A percentile compares a stretch with the other conserved stretches of the same genome.
Evolutionary conservation across 1,140 invertebrate species (phyloP).

Genomic region (Globodera rostochiensis): DNA sequence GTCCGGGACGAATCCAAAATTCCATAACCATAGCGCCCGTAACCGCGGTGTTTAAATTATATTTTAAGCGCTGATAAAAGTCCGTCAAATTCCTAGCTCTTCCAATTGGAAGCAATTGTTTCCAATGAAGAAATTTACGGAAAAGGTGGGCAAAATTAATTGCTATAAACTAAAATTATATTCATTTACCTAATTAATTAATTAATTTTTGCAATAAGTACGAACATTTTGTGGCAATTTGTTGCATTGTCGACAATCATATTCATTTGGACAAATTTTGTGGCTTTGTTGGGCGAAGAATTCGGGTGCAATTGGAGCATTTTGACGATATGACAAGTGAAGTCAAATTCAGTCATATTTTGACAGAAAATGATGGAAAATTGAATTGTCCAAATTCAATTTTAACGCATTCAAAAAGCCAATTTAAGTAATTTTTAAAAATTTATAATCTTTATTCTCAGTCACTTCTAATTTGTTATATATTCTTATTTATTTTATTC

Average conservation of each 20-base stretch:
- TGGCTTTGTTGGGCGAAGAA: neutral
- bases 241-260: neutral
- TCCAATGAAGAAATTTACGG: neutral
- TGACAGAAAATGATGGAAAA: neutral
- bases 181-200: no score
- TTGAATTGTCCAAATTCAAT: neutral
- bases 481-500: neutral
- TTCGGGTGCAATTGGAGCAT: neutral
- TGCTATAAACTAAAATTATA: no score
- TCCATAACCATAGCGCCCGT: neutral
- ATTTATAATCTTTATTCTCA: neutral
- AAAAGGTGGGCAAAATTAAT: neutral
- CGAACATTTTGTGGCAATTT: neutral
- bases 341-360: neutral
- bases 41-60: no score
- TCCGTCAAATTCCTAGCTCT: neutral
- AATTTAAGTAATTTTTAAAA: neutral
- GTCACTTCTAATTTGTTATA: no score
- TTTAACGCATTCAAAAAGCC: neutral
- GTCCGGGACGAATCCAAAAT: no score
- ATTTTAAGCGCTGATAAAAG: neutral
- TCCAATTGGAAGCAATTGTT: neutral
- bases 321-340: neutral
- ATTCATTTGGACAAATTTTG: neutral
- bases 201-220: neutral